A percentile compares a stretch with the other conserved stretches of the same genome.
Evolutionary conservation across 2,888 invertebrate genomes (phyloP).

Genomic region (Spilarctia lutea): DNA sequence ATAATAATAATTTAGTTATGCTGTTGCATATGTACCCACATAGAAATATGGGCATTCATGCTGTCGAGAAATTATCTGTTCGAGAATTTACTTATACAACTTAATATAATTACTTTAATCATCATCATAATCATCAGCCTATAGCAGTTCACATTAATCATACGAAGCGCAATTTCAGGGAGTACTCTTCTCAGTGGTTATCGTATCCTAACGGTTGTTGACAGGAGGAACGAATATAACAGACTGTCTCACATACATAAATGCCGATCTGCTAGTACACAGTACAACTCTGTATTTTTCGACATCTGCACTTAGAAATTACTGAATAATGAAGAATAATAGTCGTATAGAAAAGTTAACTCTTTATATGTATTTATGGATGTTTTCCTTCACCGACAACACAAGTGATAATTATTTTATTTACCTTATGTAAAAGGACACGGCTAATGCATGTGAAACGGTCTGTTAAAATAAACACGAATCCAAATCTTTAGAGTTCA

Average conservation of each 20-base stretch:
- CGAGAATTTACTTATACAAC: too few relatives aligned
- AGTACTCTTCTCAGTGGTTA: not conserved
- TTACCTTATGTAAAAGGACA: not conserved
- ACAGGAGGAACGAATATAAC: not conserved
- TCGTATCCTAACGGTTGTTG: not conserved
- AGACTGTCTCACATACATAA: constrained; percentile 13
- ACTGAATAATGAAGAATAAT: not conserved
- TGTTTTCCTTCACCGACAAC: constrained; percentile 13
- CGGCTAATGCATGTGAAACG: constrained; percentile 11
- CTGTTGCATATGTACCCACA: too few relatives aligned
- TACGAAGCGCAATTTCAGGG: not conserved
- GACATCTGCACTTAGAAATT: not conserved
- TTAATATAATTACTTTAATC: not conserved
- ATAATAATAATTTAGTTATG: not conserved
- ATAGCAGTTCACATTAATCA: too few relatives aligned
- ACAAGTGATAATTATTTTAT: constrained; percentile 12
- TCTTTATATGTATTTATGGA: not conserved
- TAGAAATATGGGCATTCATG: not conserved
- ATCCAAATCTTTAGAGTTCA: not conserved
- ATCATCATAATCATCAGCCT: too few relatives aligned
- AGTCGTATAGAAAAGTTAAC: not conserved
- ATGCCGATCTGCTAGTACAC: not conserved
- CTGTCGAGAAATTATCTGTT: not conserved
- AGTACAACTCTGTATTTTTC: not conserved
- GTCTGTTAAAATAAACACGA: constrained; percentile 2